Evolutionary conservation across 2,888 invertebrate genomes (phyloP), one percentile per base, ranked within the genome.

Genomic region (Cephonodes hylas): DNA sequence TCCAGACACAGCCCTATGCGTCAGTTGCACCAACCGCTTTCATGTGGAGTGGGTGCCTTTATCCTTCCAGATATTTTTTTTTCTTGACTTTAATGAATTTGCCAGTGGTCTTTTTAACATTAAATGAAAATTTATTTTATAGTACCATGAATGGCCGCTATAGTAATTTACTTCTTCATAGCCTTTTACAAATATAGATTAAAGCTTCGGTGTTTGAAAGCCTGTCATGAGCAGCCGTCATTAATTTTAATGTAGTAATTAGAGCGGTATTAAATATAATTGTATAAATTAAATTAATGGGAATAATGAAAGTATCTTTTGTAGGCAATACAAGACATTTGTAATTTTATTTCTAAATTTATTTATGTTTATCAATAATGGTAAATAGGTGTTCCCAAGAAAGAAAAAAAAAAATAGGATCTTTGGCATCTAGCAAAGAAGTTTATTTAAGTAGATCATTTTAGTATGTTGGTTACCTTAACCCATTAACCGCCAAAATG

Each of bases 11-110:
- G 4, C 13, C 20, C 44, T 20, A 34, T 4, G 8, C 23, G 46
- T 59, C 76, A 73, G 72, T 67, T 70, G 73, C 71, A 71, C 59
- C 66, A 62, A 64, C 58, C 61, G 67, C 66, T 73, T 73, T 79
- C 70, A 75, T 68, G 66, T 73, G 69, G 61, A 70, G 69, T 64
- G 64, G 64, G 46, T 63, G 72, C 72, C 67, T 77, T 75, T 77
- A 78, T 77, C 70, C 71, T 67, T 66, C 61, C 64, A 67, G 67
- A 72, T 75, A 72, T 76, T 77, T 75, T 76, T 77, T 76, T 69
- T 72, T 73, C 71, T 69, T 62, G 73, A 70, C 64, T 76, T 76
- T 79, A 78, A 80, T 79, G 73, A 80, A 80, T 79, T 76, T 75
- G 66, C 66, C 60, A 64, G 68, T 59, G 63, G 65, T 66, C 64